Conservation (phyloP, 2,797 vertebrate genomes). For the Eulemur coronatus region DNA sequence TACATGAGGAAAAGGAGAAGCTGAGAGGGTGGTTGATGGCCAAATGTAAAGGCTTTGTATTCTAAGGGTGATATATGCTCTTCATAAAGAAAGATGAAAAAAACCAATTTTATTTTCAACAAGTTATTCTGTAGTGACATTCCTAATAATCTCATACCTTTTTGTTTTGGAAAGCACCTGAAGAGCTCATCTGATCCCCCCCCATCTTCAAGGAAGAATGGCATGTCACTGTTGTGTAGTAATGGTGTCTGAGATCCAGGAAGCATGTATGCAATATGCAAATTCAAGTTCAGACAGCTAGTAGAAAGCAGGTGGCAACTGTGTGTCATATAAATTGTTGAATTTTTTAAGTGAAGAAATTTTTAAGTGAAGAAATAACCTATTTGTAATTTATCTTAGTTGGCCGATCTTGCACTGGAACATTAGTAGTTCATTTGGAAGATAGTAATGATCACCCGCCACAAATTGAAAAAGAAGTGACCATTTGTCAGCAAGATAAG, state of each 20-base stretch:
- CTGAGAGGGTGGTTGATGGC: background rate
- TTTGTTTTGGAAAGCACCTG: background rate
- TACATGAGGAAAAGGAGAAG: background rate
- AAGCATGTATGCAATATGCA: background rate
- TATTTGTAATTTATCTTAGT: constrained; percentile 81
- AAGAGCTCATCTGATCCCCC: background rate
- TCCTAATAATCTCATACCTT: background rate
- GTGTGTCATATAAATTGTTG: background rate
- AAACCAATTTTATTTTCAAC: background rate
- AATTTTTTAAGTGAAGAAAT: background rate
- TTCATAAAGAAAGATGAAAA: background rate
- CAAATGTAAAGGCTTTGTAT: background rate
- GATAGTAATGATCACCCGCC: constrained; percentile 91
- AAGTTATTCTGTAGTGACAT: background rate
- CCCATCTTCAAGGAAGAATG: background rate
- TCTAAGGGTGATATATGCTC: background rate
- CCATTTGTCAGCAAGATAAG: constrained; percentile 87
- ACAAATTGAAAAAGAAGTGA: constrained; percentile 61
- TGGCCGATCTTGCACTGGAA: constrained; percentile 90
- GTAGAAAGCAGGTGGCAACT: background rate
- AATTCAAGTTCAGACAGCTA: background rate
- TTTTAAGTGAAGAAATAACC: constrained; percentile 24
- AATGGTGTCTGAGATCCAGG: background rate
- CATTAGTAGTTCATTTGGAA: constrained; percentile 86
- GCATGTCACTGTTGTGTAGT: background rate